Conservation (phyloP, 2,888 invertebrate genomes). For the Tipula confusa region DNA sequence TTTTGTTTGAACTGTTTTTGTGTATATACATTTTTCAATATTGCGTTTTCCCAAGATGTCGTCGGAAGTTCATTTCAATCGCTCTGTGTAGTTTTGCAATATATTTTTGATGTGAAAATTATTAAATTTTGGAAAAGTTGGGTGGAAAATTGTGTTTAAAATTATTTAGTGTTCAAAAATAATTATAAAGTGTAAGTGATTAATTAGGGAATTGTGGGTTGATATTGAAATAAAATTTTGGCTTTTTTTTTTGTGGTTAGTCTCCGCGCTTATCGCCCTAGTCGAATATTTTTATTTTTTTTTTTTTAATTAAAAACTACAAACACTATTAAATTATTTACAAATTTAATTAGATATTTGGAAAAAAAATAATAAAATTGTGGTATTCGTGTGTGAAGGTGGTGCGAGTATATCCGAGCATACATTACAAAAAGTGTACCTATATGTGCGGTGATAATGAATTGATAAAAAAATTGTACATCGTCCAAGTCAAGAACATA, state of each 20-base stretch:
- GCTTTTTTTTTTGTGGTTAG: neutral
- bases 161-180: no score
- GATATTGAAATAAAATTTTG: neutral
- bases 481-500: neutral
- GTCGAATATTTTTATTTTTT: neutral
- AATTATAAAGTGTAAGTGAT: neutral
- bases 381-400: neutral
- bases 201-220: neutral
- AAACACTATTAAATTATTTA: neutral
- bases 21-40: neutral
- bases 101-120: neutral
- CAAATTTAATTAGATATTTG: neutral
- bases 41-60: constrained; percentile 32
- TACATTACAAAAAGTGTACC: neutral
- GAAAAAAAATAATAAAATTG: neutral
- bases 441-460: neutral
- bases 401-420: neutral
- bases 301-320: neutral
- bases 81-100: neutral
- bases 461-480: neutral
- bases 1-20: neutral
- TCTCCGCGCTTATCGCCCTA: neutral
- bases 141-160: neutral
- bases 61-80: neutral
- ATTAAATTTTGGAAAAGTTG: neutral